Percentiles rank a stretch among this genome's conserved stretches.
Evolutionary conservation across 2,113 vertebrate species (phyloP).

Genomic region (Poeciliopsis prolifica): DNA sequence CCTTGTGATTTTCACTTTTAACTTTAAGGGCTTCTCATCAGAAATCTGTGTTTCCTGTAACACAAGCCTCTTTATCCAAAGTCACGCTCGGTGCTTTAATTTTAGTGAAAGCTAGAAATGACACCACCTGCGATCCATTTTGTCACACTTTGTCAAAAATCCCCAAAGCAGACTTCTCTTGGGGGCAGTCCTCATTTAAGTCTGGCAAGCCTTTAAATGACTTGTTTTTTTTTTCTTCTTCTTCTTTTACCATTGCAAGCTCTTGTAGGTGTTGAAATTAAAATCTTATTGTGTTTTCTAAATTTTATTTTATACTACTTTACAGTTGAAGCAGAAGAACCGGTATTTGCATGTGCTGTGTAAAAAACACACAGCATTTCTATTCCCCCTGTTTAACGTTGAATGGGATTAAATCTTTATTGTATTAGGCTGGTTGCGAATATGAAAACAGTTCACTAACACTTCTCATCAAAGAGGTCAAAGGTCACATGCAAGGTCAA

Average conservation of each 20-base stretch:
- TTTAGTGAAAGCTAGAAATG: conserved; percentile 24
- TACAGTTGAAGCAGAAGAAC: neutral
- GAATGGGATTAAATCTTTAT: too few relatives aligned
- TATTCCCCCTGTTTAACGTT: too few relatives aligned
- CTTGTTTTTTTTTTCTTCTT: neutral
- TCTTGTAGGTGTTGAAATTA: conserved; percentile 14
- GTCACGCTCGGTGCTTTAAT: conserved; percentile 22
- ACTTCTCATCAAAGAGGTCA: too few relatives aligned
- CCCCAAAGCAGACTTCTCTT: conserved; percentile 44
- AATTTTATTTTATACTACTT: neutral
- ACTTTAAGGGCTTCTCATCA: neutral
- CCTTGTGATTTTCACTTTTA: conserved; percentile 5
- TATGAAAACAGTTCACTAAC: too few relatives aligned
- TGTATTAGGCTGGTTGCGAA: too few relatives aligned
- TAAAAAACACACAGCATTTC: too few relatives aligned
- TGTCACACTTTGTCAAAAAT: conserved; percentile 56
- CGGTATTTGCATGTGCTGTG: neutral
- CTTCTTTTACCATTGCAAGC: neutral
- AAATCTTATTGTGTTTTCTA: neutral
- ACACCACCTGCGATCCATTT: conserved; percentile 4
- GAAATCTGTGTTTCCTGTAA: neutral
- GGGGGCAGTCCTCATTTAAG: conserved; percentile 58
- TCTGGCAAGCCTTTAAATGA: conserved; percentile 16
- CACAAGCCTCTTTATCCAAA: neutral
- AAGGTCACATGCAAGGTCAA: too few relatives aligned